Evolutionary conservation across 23 tunicate species (phyloP).

Genomic region (Halocynthia roretzi): DNA sequence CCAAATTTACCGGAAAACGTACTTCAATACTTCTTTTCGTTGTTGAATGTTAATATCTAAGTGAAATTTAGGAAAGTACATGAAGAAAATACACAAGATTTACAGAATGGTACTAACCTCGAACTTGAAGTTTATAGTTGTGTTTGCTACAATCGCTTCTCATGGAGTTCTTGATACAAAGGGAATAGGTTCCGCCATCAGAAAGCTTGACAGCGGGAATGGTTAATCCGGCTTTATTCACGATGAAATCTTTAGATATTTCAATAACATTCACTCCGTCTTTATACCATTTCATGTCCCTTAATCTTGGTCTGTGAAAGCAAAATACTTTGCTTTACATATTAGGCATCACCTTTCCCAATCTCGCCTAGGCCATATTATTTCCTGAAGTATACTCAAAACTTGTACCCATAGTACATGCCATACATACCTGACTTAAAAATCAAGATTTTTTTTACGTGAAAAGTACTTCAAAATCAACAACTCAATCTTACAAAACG

Average conservation of each 20-base stretch:
- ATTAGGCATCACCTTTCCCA: no score
- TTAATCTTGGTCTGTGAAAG: conserved; percentile 11
- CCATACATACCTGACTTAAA: no score
- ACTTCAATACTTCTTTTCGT: no score
- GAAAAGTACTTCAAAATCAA: no score
- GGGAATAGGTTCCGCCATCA: conserved; percentile 13
- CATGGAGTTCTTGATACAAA: not conserved
- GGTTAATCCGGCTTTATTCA: not conserved
- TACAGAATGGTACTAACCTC: conserved; percentile 6
- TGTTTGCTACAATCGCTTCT: conserved; percentile 1
- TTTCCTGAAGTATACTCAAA: no score
- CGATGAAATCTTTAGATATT: not conserved
- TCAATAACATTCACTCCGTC: not conserved
- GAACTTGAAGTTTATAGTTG: conserved; percentile 13
- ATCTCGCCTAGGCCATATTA: no score
- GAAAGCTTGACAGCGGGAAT: not conserved
- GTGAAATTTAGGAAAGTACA: not conserved
- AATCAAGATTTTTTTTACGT: no score
- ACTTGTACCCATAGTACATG: no score
- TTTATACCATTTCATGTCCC: conserved; percentile 4
- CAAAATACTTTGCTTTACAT: not conserved
- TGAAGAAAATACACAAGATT: not conserved
- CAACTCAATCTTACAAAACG: no score
- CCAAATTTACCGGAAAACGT: no score
- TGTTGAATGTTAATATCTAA: not conserved